Evolutionary conservation across 2,888 invertebrate species (phyloP).

Genomic region (Drosophila setosimentum): DNA sequence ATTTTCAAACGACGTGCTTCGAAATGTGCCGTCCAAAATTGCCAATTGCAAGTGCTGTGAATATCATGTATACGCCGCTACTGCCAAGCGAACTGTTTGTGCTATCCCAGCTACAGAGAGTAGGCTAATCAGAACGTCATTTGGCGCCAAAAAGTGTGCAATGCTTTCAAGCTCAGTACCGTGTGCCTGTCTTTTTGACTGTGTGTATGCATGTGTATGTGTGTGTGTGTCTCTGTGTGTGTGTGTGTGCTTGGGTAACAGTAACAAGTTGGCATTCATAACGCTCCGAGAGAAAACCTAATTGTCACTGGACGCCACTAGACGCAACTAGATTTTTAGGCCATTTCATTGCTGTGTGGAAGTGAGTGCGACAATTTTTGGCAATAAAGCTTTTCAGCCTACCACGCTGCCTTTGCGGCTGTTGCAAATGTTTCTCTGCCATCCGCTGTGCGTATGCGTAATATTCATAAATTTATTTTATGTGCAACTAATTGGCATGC

Average conservation of each 20-base stretch:
- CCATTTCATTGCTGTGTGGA: constrained; percentile 4
- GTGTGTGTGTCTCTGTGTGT: constrained; percentile 21
- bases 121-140: constrained; percentile 46
- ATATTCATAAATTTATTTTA: neutral
- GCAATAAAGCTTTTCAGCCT: constrained; percentile 4
- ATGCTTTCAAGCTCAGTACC: constrained; percentile 19
- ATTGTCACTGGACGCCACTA: constrained; percentile 31
- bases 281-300: constrained; percentile 28
- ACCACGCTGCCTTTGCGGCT: neutral
- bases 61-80: constrained; percentile 53
- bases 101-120: constrained; percentile 16
- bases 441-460: constrained; percentile 2
- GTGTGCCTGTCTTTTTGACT: neutral
- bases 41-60: constrained; percentile 55
- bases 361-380: constrained; percentile 2
- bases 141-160: constrained; percentile 71
- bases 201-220: constrained; percentile 12
- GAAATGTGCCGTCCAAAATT: constrained; percentile 57
- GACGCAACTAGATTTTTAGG: constrained; percentile 24
- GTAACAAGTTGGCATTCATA: constrained; percentile 71
- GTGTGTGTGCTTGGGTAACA: constrained; percentile 28
- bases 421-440: neutral
- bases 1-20: constrained; percentile 65
- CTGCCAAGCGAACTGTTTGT: constrained; percentile 35
- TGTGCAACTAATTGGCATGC: neutral